Conservation (phyloP, 2,113 vertebrate species). For the Oncorhynchus gorbuscha region DNA sequence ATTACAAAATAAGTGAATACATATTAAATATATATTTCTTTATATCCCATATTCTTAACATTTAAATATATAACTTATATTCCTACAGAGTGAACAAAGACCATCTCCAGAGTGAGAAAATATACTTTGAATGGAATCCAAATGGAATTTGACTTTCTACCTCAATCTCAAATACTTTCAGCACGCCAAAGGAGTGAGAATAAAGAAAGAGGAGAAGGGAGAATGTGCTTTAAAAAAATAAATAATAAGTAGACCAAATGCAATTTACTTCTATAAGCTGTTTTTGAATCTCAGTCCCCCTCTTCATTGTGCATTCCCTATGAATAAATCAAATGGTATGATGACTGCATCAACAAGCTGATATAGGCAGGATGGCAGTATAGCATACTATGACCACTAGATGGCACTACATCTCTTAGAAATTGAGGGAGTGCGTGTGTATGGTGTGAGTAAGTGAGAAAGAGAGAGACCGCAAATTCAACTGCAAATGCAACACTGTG, state of each 20-base stretch:
- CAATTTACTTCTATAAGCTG: constrained; percentile 6
- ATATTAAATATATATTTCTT: not conserved
- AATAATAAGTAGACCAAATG: constrained; percentile 21
- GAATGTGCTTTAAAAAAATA: constrained; percentile 12
- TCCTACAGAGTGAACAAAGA: not conserved
- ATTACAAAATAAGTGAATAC: not conserved
- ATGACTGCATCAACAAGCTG: constrained; percentile 1
- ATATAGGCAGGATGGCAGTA: not conserved
- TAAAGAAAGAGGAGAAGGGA: not conserved
- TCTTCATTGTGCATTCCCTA: constrained; percentile 24
- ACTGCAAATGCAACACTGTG: not conserved
- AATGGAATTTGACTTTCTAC: constrained; percentile 8
- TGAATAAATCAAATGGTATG: constrained; percentile 37
- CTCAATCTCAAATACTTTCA: not conserved
- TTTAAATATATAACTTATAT: not conserved
- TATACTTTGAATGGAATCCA: constrained; percentile 16
- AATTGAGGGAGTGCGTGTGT: constrained; percentile 1
- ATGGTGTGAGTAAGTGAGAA: not conserved
- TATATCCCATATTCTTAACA: not conserved
- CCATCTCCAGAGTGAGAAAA: constrained; percentile 8
- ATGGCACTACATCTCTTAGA: constrained; percentile 54
- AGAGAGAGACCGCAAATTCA: not conserved
- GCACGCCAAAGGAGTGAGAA: not conserved
- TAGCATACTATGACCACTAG: constrained; percentile 57
- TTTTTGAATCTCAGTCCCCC: constrained; percentile 32